Conservation (phyloP, 1,140 invertebrate genomes). For the Cydia pomonella region DNA sequence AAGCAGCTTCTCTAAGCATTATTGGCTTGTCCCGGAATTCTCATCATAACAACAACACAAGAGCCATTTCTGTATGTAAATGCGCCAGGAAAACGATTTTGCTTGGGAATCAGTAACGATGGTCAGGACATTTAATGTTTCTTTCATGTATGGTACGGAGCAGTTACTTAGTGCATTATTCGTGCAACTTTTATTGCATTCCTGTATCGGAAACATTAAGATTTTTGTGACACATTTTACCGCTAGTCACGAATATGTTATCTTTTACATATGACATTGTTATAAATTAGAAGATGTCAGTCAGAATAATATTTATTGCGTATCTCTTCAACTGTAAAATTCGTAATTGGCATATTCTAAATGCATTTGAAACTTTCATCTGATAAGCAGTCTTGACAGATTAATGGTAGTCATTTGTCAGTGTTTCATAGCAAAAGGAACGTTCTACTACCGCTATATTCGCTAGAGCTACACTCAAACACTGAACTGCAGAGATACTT, state of each 20-base stretch:
- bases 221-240: neutral
- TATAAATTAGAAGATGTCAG: neutral
- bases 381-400: neutral
- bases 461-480: neutral
- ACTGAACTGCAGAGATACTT: neutral
- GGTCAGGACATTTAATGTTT: neutral
- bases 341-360: neutral
- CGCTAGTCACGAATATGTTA: neutral
- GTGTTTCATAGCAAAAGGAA: neutral
- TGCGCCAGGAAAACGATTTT: neutral
- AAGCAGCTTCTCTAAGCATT: slow-evolving; percentile 7
- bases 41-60: slow-evolving; percentile 1
- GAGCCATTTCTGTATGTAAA: slow-evolving; percentile 7
- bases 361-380: slow-evolving; percentile 4
- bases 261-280: neutral
- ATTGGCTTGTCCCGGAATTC: slow-evolving; percentile 16
- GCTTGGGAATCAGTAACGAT: neutral
- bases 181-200: neutral
- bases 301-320: neutral
- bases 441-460: neutral
- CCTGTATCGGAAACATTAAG: neutral
- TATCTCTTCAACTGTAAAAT: neutral
- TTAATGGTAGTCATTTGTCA: neutral
- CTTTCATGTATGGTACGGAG: slow-evolving; percentile 1
- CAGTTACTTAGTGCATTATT: neutral